phyloP scores from a whole-genome alignment of 2,113 vertebrate genomes.

The Tachysurus fulvidraco region DNA sequence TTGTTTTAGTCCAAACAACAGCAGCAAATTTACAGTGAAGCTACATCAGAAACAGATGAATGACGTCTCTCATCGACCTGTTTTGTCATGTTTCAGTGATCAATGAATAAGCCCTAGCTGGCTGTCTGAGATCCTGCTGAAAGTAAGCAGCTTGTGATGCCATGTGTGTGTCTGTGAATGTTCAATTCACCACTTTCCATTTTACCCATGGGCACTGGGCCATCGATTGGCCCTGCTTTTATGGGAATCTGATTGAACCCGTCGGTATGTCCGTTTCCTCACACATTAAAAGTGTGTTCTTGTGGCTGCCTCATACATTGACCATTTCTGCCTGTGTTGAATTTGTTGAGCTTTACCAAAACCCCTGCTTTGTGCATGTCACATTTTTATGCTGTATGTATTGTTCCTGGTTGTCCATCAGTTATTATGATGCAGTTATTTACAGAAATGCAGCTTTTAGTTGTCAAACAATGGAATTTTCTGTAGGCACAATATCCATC shows the following conservation, averaged over 20 bases:
- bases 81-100: constrained; percentile 11
- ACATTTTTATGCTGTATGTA: neutral
- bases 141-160: constrained; percentile 43
- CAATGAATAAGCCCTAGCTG: constrained; percentile 16
- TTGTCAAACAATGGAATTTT: neutral
- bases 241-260: constrained; percentile 3
- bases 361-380: neutral
- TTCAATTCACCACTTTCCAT: constrained; percentile 42
- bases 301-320: neutral
- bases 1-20: constrained; percentile 1
- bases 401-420: neutral
- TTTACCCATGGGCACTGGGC: constrained; percentile 49
- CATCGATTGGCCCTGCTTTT: constrained; percentile 50
- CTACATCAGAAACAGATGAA: neutral
- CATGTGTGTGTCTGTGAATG: constrained; percentile 12
- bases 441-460: neutral
- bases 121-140: neutral
- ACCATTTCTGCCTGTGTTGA: constrained; percentile 19
- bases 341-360: constrained; percentile 7
- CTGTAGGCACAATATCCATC: neutral
- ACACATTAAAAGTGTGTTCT: neutral
- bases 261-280: constrained; percentile 24
- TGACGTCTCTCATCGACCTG: neutral
- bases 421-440: neutral
- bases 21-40: neutral